Base-by-base conservation (phyloP, 2,797 vertebrate species). In the Lophius americanus region DNA sequence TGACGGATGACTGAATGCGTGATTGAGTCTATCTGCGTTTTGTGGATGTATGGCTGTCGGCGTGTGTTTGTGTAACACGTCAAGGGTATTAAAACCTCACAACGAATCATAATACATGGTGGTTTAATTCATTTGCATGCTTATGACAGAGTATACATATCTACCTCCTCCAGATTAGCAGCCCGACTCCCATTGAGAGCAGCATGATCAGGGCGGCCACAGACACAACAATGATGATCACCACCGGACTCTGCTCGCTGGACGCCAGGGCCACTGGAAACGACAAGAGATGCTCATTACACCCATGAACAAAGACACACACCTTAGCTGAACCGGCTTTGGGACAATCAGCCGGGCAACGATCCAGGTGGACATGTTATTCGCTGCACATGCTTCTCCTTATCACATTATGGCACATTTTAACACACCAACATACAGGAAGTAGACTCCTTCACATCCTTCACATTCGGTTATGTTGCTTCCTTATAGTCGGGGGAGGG, bases 141-240 rank as follows among this genome's bases (percentile, higher is more conserved):
- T 56, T 59, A 2, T 47, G n/a, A 58, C 47, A 43, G 48, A 37
- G 11, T 50, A 2, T 44, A n/a, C 37, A 58, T 78, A 68, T 77
- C 44, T 94, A 98, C 97, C 97, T 97, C 87, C 93, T 96, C 96
- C 97, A 98, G 80, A 97, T 88, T 83, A 96, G 94, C 76, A 96
- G 81, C 0, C 95, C 95, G 0, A 93, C 90, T 60, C 93, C 94
- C 90, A 96, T 83, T 9, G 95, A 96, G 53, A 96, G 93, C 87
- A 99, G 92, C 91, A 96, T 93, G 0, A 95, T 95, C 59, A 98
- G 94, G 57, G 94, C 96, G 0, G 95, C 93, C 58, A 96, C 90
- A 6, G 96, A 94, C 84, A 97, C 95, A 35, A 97, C 94, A 0
- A 93, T 85, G 9, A 98, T 91, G 66, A 96, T 91, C 41, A 98